A percentile compares a stretch with the other conserved stretches of the same genome.
These are phyloP conservation scores for Equus przewalskii DNA, from an alignment of 2,113 vertebrate genomes.

Conservation along the genomic window DNA sequence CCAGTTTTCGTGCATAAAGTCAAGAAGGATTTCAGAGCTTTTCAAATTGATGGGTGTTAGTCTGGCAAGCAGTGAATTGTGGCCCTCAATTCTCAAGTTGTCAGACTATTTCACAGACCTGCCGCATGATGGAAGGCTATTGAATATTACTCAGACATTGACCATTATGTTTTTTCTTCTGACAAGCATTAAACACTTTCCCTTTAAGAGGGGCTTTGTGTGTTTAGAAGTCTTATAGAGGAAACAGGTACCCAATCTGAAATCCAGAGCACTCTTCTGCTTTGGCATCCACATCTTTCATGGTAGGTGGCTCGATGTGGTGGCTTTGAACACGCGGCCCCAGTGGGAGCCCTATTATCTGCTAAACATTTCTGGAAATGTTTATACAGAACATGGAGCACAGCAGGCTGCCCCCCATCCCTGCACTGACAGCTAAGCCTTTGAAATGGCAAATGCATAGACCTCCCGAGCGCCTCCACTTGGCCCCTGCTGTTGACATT, in stretches of 20 bases:
- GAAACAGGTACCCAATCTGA: background rate
- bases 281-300: slow-evolving; percentile 56
- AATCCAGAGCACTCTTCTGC: slow-evolving; percentile 35
- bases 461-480: slow-evolving; percentile 35
- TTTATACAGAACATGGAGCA: slow-evolving; percentile 69
- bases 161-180: slow-evolving; percentile 59
- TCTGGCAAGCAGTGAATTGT: slow-evolving; percentile 71
- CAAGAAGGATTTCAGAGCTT: slow-evolving; percentile 69
- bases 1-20: slow-evolving; percentile 45
- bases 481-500: slow-evolving; percentile 77
- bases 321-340: slow-evolving; percentile 65
- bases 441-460: slow-evolving; percentile 76
- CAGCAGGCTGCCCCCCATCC: slow-evolving; percentile 38
- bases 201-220: slow-evolving; percentile 47
- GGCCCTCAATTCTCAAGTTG: slow-evolving; percentile 77
- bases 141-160: slow-evolving; percentile 70
- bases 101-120: slow-evolving; percentile 70
- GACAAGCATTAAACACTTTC: background rate
- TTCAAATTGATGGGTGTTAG: slow-evolving; percentile 73
- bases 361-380: slow-evolving; percentile 81
- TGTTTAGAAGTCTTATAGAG: slow-evolving; percentile 48
- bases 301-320: slow-evolving; percentile 64
- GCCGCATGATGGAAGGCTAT: slow-evolving; percentile 55
- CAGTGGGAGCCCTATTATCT: slow-evolving; percentile 78
- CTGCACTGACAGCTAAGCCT: slow-evolving; percentile 67